A percentile compares a stretch with the other conserved stretches of the same genome.
Evolutionary conservation across 2,888 invertebrate genomes (phyloP).

Genomic region (Ganaspis brasiliensis): DNA sequence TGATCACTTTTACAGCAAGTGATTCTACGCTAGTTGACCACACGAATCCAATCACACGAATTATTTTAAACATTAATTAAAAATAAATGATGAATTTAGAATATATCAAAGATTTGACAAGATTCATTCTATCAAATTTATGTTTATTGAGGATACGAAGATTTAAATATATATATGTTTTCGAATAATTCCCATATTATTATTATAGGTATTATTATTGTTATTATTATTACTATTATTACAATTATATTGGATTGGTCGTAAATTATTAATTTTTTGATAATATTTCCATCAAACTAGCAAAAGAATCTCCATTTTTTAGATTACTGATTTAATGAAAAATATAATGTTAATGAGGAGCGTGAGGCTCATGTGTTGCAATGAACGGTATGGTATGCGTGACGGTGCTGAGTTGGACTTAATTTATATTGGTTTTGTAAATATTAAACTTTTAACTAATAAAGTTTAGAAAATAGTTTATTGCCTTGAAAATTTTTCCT

Average conservation of each 20-base stretch:
- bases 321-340: constrained; percentile 44
- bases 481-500: background rate
- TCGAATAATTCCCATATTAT: too few relatives aligned
- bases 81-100: too few relatives aligned
- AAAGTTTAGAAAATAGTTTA: constrained; percentile 69
- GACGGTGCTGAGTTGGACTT: constrained; percentile 75
- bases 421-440: constrained; percentile 78
- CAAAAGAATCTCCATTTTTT: background rate
- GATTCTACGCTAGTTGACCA: too few relatives aligned
- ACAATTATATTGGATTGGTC: background rate
- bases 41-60: too few relatives aligned
- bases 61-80: too few relatives aligned
- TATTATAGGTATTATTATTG: background rate
- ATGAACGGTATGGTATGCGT: constrained; percentile 66
- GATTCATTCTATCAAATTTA: too few relatives aligned
- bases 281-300: background rate
- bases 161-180: too few relatives aligned
- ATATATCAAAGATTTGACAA: too few relatives aligned
- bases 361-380: constrained; percentile 35
- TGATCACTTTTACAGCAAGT: constrained; percentile 1
- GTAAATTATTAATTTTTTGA: background rate
- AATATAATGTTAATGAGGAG: constrained; percentile 40
- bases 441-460: constrained; percentile 77
- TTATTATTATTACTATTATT: background rate
- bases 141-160: too few relatives aligned